Conservation (phyloP, 2,113 vertebrate species). For the Cyprinodon brontotheroides region DNA sequence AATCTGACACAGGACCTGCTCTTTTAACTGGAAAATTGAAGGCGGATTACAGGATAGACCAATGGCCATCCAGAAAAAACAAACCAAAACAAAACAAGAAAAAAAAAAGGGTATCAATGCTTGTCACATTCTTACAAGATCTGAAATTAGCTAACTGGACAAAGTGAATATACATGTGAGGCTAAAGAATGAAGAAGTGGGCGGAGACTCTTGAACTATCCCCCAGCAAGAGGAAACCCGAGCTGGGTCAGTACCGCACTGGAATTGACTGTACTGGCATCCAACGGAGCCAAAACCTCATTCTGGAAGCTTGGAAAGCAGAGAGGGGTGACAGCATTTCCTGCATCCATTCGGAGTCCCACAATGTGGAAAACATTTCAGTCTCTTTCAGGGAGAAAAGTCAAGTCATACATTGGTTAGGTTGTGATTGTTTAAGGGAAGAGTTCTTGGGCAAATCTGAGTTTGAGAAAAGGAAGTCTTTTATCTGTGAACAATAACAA, state of each 20-base stretch:
- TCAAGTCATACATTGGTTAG: constrained; percentile 32
- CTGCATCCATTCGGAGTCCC: constrained; percentile 73
- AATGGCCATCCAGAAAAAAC: constrained; percentile 5
- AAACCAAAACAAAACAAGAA: background rate
- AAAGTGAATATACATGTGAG: constrained; percentile 18
- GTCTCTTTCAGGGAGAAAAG: constrained; percentile 57
- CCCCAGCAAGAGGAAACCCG: constrained; percentile 62
- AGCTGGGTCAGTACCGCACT: constrained; percentile 60
- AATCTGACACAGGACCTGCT: background rate
- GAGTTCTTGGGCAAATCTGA: constrained; percentile 51
- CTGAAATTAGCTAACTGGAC: constrained; percentile 29
- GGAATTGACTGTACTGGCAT: constrained; percentile 71
- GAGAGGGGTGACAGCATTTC: constrained; percentile 75
- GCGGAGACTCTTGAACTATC: constrained; percentile 43
- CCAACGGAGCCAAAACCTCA: constrained; percentile 58
- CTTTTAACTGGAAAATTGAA: background rate
- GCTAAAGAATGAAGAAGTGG: constrained; percentile 24
- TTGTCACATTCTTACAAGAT: constrained; percentile 19
- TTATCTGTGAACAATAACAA: constrained; percentile 64
- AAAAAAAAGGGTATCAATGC: background rate
- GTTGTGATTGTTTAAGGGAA: constrained; percentile 24
- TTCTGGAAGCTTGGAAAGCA: constrained; percentile 70
- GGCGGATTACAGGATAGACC: background rate
- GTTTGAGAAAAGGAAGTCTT: constrained; percentile 59
- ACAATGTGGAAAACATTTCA: constrained; percentile 79